Evolutionary conservation across 2,797 vertebrate species (phyloP).

Genomic region (Urophycis tenuis): DNA sequence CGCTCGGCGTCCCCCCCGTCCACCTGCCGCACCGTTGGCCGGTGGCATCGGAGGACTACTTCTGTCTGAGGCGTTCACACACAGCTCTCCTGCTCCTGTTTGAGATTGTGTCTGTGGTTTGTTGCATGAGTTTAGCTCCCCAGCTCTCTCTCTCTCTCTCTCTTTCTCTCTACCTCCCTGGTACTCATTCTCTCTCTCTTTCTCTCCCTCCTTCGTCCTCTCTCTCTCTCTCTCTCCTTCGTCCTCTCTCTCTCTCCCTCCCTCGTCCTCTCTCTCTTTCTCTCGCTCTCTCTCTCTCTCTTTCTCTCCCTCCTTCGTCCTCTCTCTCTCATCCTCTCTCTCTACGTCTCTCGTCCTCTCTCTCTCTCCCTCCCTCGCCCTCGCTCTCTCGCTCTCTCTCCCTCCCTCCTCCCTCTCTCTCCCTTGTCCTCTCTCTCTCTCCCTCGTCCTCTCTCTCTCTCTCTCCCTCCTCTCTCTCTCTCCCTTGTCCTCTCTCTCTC

Average conservation of each 20-base stretch:
- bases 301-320: too few relatives aligned
- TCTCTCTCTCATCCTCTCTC: neutral
- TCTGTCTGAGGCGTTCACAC: too few relatives aligned
- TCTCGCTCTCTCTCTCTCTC: too few relatives aligned
- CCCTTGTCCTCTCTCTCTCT: neutral
- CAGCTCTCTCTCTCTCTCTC: neutral
- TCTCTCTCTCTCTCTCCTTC: neutral
- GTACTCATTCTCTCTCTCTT: too few relatives aligned
- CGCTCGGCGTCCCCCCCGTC: neutral
- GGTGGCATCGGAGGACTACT: neutral
- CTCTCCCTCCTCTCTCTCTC: neutral
- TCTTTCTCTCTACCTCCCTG: too few relatives aligned
- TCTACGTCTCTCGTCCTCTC: neutral
- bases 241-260: slow-evolving; percentile 13
- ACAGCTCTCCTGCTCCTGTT: neutral
- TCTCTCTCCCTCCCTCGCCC: slow-evolving; percentile 10
- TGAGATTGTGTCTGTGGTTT: too few relatives aligned
- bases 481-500: neutral
- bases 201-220: neutral
- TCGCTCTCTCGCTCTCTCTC: slow-evolving; percentile 2
- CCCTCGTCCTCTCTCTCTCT: neutral
- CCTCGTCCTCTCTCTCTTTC: neutral
- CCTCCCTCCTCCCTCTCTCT: too few relatives aligned
- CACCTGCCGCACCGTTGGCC: neutral
- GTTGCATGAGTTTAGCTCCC: too few relatives aligned